Evolutionary conservation across 64 coral and sea anemone species (phyloP), one percentile per base, ranked within the genome.

Genomic region (Montipora cactus): DNA sequence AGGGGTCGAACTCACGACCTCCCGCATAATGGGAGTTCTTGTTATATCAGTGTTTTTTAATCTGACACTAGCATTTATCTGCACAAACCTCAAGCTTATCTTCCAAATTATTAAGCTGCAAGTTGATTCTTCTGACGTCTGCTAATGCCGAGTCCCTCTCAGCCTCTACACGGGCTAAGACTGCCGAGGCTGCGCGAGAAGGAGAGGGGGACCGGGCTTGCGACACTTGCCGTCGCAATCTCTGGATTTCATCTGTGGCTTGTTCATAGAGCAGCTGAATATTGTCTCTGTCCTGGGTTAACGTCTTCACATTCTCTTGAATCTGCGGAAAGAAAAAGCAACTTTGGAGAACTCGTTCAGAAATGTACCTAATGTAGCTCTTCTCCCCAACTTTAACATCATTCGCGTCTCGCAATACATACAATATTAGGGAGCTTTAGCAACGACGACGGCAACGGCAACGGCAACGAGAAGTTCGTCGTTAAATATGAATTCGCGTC

Each of bases 211-310:
- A 99, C 14, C 94, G 94, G 13, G 92, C 78, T 52, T 92, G 95
- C 5, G 89, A 88, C 16, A 99, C 76, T 62, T 95, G 94, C 9
- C 97, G 94, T 3, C 97, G 94, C 75, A 99, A 75, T 23, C 97
- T 79, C 77, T 99, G 94, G 61, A 99, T 96, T 88, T 99, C 97
- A 49, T 96, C 97, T 23, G 94, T 96, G 7, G 97, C 94, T 95
- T 99, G 98, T 77, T 99, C 98, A 81, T 99, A 99, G 19, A 99
- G 81, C 4, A 95, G 89, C 48, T 99, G 98, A 46, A 99, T 95
- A n/a, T 92, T 96, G 67, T 99, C 98, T 50, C 98, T 88, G 75
- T 99, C 98, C 44, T 92, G 79, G 21, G 95, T 96, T 15, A 99
- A 73, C 16, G 98, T 96, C 79, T 99, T 94, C 10, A 99, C 98